These are phyloP conservation scores for Rhagophthalmus giganteus DNA, from an alignment of 2,888 invertebrate species.

Conservation along the genomic window DNA sequence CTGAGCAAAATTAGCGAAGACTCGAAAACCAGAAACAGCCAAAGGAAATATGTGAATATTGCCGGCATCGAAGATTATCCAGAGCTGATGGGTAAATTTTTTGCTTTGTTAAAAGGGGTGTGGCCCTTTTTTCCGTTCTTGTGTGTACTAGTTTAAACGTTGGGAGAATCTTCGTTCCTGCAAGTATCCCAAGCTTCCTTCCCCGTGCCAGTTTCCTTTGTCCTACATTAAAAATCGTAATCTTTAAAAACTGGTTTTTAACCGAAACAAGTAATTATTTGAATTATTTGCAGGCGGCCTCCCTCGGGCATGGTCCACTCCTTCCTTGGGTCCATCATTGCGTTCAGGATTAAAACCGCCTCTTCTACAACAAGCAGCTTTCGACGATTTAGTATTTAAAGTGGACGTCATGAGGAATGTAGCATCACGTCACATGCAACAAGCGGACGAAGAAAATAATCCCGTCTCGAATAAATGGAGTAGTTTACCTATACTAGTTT, in stretches of 20 bases:
- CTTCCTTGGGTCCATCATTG: conserved; percentile 57
- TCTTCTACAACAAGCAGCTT: conserved; percentile 81
- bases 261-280: too few species aligned
- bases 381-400: conserved; percentile 78
- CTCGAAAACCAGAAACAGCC: conserved; percentile 53
- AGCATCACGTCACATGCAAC: conserved; percentile 59
- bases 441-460: conserved; percentile 18
- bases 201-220: too few species aligned
- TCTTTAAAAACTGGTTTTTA: too few species aligned
- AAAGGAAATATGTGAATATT: conserved; percentile 70
- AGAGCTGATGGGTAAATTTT: conserved; percentile 57
- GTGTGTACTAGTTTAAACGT: too few species aligned
- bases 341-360: conserved; percentile 75
- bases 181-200: too few species aligned
- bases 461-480: conserved; percentile 40
- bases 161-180: too few species aligned
- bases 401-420: conserved; percentile 84
- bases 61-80: conserved; percentile 80
- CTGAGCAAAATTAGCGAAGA: conserved; percentile 60
- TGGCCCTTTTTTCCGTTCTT: conserved; percentile 17
- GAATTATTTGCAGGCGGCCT: conserved; percentile 51
- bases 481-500: conserved; percentile 47
- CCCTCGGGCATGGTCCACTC: conserved; percentile 54
- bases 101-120: conserved; percentile 1
- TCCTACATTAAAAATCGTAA: too few species aligned